Conservation (phyloP, 1,140 invertebrate genomes). For the Ephestia elutella region DNA sequence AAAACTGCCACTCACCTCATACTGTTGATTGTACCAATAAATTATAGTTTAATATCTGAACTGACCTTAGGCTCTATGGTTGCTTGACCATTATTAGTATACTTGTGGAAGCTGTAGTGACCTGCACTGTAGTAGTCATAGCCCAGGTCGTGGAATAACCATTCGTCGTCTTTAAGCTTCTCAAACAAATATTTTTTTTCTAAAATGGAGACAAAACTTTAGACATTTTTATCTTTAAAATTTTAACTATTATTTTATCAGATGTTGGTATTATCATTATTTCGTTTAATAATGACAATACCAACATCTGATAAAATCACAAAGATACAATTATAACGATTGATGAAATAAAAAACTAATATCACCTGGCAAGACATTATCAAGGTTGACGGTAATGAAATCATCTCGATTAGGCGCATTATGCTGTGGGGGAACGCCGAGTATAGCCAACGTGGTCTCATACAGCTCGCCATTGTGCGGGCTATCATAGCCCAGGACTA, state of each 20-base stretch:
- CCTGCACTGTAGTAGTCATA: slow-evolving; percentile 49
- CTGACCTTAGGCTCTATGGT: slow-evolving; percentile 37
- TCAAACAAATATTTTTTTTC: slow-evolving; percentile 47
- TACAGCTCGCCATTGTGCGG: slow-evolving; percentile 29
- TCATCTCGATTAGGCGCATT: slow-evolving; percentile 47
- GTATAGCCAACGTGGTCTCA: slow-evolving; percentile 35
- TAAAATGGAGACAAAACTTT: slow-evolving; percentile 19
- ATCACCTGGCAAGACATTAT: slow-evolving; percentile 49
- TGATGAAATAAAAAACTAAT: too few species aligned
- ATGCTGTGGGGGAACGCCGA: slow-evolving; percentile 49
- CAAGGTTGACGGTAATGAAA: slow-evolving; percentile 26
- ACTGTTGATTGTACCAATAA: neutral
- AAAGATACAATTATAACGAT: too few species aligned
- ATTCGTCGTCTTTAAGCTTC: slow-evolving; percentile 37
- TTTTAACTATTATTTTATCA: too few species aligned
- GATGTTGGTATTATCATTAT: too few species aligned
- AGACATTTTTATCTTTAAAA: too few species aligned
- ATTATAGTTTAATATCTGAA: neutral
- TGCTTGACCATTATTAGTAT: slow-evolving; percentile 39
- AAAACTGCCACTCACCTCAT: neutral
- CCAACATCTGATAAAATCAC: too few species aligned
- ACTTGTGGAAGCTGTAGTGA: slow-evolving; percentile 39
- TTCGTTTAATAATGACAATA: too few species aligned
- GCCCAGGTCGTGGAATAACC: slow-evolving; percentile 43
- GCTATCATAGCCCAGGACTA: slow-evolving; percentile 54